Conservation (phyloP, 2,113 vertebrate genomes). For the Dasypus novemcinctus region DNA sequence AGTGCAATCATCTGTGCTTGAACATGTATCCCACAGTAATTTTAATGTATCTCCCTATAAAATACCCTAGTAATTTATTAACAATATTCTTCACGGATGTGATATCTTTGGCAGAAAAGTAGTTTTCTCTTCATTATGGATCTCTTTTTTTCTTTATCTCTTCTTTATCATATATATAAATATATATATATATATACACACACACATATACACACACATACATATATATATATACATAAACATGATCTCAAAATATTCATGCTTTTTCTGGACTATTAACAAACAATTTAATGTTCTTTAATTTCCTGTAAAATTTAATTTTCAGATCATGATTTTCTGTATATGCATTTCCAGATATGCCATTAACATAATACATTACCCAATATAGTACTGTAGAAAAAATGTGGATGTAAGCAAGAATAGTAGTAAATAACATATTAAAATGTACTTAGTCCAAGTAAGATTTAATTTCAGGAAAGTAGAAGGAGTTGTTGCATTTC, state of each 20-base stretch:
- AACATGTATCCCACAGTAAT: neutral
- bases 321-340: neutral
- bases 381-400: neutral
- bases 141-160: conserved; percentile 11
- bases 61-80: neutral
- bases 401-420: neutral
- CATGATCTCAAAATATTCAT: neutral
- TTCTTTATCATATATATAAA: neutral
- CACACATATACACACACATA: neutral
- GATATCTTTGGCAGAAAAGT: neutral
- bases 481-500: neutral
- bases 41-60: neutral
- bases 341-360: neutral
- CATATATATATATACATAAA: neutral
- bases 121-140: neutral
- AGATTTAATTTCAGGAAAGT: neutral
- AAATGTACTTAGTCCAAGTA: neutral
- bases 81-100: neutral
- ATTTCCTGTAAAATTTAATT: conserved; percentile 6
- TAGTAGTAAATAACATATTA: neutral
- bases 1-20: neutral
- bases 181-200: too few species aligned
- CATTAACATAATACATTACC: neutral
- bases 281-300: neutral
- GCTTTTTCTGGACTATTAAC: neutral